These are phyloP conservation scores for Ephydatia muelleri DNA, from an alignment of 37 sponge, comb jelly and placozoan species.

Conservation along the genomic window DNA sequence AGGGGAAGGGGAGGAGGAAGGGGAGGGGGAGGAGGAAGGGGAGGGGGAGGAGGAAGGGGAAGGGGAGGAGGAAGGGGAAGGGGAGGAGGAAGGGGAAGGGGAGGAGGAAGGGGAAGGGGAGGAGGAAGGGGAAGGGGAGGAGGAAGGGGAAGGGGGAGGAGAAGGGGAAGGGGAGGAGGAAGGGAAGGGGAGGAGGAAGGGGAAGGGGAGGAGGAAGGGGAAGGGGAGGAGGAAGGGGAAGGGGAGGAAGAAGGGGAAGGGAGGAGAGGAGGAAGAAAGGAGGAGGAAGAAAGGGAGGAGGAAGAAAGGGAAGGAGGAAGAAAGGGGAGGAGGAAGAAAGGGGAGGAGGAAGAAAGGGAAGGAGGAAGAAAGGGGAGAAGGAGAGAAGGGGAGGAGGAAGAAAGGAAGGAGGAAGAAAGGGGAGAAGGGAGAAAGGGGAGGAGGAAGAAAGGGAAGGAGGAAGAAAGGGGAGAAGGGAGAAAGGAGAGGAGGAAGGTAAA, in stretches of 20 bases:
- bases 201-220: neutral
- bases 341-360: neutral
- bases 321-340: neutral
- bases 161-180: neutral
- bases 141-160: neutral
- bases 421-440: too few relatives aligned
- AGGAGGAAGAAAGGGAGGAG: neutral
- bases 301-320: neutral
- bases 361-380: neutral
- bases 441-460: too few relatives aligned
- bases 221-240: neutral
- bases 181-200: slow-evolving; percentile 2
- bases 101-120: slow-evolving; percentile 14
- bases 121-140: neutral
- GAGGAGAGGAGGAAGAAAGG: neutral
- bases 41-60: slow-evolving; percentile 4
- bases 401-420: too few relatives aligned
- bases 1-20: neutral
- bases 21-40: neutral
- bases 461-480: too few relatives aligned
- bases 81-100: neutral
- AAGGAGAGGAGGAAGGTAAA: too few relatives aligned
- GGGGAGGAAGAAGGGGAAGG: neutral
- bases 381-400: neutral
- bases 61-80: neutral